Evolutionary conservation across 1,140 invertebrate species (phyloP).

Genomic region (Brachystomella parvula): DNA sequence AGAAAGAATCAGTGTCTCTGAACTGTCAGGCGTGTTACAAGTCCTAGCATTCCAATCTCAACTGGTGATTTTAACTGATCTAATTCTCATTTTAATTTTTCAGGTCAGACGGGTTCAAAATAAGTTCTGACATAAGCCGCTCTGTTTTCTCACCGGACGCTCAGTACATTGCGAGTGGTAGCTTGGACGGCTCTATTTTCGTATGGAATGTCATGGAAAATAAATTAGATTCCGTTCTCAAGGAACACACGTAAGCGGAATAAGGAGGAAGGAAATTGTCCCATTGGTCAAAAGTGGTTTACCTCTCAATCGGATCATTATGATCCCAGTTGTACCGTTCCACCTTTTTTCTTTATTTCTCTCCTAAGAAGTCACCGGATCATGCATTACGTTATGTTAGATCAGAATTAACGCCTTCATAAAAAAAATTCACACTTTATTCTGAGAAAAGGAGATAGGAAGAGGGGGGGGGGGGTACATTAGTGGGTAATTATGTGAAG

Average conservation of each 20-base stretch:
- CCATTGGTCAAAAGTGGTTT: background rate
- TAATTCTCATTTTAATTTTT: constrained; percentile 39
- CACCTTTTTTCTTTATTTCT: constrained; percentile 14
- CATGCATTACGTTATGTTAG: constrained; percentile 8
- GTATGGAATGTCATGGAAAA: constrained; percentile 78
- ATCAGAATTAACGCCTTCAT: background rate
- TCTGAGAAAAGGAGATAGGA: too few relatives aligned
- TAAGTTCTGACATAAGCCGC: constrained; percentile 86
- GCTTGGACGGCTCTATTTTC: constrained; percentile 76
- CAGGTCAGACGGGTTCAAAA: constrained; percentile 88
- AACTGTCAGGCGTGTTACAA: background rate
- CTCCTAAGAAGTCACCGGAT: constrained; percentile 11
- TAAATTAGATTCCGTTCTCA: constrained; percentile 68
- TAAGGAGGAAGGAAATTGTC: background rate
- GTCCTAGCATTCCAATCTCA: background rate
- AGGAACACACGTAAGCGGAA: constrained; percentile 73
- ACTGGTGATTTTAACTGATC: background rate
- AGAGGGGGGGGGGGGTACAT: background rate
- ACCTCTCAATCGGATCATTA: background rate
- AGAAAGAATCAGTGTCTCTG: too few relatives aligned
- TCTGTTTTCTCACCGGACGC: constrained; percentile 86
- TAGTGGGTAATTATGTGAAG: background rate
- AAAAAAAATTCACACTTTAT: constrained; percentile 7
- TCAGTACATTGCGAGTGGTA: constrained; percentile 78
- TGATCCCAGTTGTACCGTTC: constrained; percentile 4